Conservation (phyloP, 1,140 invertebrate genomes). For the Brachionus rotundiformis region DNA sequence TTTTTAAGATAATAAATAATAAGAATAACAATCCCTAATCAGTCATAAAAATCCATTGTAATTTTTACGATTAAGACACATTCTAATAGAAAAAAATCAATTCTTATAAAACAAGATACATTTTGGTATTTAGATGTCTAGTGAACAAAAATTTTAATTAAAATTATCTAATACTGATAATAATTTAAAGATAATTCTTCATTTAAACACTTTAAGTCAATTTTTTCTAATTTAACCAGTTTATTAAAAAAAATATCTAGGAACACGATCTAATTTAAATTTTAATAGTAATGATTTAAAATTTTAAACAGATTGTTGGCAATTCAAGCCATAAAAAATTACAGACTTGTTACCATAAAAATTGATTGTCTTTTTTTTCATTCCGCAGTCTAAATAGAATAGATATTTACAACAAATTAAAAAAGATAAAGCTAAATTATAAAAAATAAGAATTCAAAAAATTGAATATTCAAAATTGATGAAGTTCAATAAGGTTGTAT, state of each 20-base stretch:
- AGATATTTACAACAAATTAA: too few species aligned
- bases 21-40: too few species aligned
- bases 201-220: not conserved
- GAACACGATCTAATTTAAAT: not conserved
- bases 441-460: not conserved
- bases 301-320: too few species aligned
- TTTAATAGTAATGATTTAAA: conserved; percentile 1
- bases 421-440: too few species aligned
- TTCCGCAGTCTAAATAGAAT: too few species aligned
- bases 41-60: too few species aligned
- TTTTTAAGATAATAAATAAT: too few species aligned
- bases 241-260: not conserved
- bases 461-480: not conserved
- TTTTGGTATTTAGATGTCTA: not conserved
- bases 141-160: not conserved
- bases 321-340: too few species aligned
- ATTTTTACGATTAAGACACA: too few species aligned
- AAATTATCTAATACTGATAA: not conserved
- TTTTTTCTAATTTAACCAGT: not conserved
- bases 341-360: too few species aligned
- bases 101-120: not conserved
- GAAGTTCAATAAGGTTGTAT: not conserved
- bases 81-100: not conserved
- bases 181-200: not conserved
- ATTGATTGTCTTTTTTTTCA: too few species aligned